Evolutionary conservation across 2,888 invertebrate species (phyloP), one percentile per base, ranked within the genome.

Genomic region (Tetramorium bicarinatum): DNA sequence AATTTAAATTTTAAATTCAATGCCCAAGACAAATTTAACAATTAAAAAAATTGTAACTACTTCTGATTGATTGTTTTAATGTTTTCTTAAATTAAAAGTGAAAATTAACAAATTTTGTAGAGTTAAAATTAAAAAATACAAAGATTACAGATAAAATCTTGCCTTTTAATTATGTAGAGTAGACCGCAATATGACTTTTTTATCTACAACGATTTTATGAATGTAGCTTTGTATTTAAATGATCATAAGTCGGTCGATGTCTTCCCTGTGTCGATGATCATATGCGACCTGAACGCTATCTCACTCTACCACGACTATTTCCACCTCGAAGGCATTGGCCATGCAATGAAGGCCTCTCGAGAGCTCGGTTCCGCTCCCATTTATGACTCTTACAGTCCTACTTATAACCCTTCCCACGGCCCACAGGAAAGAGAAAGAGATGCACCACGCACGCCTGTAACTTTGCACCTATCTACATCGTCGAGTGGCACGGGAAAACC

Each of bases 351-450:
- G 85, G 84, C 83, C 89, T 87, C 77, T 85, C 69, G 69, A 69
- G 86, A 87, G 77, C 85, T 76, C 77, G 80, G 85, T 88, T 90
- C 90, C 87, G 90, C 86, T 89, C 88, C 74, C 82, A 86, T 90
- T 90, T 89, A 87, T 82, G 82, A 87, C 71, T 88, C 67, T 89
- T 86, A 52, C 69, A 87, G 86, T 71, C 67, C 89, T 84, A 88
- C 89, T 88, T 83, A 56, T 80, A 77, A 62, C 80, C 69, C 69
- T 87, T 84, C 88, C 82, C 84, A 72, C 72, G 34, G 64, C 61
- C 61, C 41, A 61, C 49, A 44, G 52, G 72, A 84, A 54, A 15
- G 34, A 75, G 75, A 81, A 85, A 82, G 62, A 82, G 59, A 79
- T 61, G 82, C 72, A 38, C 25, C 34, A 62, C 47, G 47, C 49